Conservation (phyloP, 1,140 invertebrate species). For the Amphibalanus amphitrite region DNA sequence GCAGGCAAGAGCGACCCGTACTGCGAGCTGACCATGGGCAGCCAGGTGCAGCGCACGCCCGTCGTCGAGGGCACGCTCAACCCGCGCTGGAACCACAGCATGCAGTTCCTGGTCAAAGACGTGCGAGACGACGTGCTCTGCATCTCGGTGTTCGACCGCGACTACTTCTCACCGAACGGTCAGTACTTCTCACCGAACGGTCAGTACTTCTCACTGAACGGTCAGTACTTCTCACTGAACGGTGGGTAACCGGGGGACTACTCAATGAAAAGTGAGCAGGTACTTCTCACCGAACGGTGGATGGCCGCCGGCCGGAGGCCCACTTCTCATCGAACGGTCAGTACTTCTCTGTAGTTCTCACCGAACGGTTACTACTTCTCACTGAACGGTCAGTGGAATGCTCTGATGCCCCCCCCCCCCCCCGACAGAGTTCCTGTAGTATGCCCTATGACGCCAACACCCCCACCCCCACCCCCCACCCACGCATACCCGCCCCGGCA, state of each 20-base stretch:
- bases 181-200: too few species aligned
- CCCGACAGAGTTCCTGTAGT: too few species aligned
- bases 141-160: constrained; percentile 55
- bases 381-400: background rate
- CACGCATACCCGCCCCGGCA: background rate
- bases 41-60: constrained; percentile 51
- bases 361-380: background rate
- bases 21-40: constrained; percentile 60
- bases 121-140: constrained; percentile 52
- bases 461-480: background rate
- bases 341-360: constrained; percentile 18
- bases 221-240: too few species aligned
- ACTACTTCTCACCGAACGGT: too few species aligned
- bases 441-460: too few species aligned
- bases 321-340: constrained; percentile 58
- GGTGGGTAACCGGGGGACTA: too few species aligned
- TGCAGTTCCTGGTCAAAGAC: constrained; percentile 63
- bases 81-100: constrained; percentile 60
- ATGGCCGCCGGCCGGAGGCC: too few species aligned
- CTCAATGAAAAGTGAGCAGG: too few species aligned
- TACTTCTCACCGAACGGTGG: too few species aligned
- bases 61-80: constrained; percentile 38
- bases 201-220: too few species aligned
- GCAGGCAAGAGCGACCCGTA: constrained; percentile 44
- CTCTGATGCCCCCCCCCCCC: background rate